Evolutionary conservation across 2,113 vertebrate genomes (phyloP).

Genomic region (Perca fluviatilis): DNA sequence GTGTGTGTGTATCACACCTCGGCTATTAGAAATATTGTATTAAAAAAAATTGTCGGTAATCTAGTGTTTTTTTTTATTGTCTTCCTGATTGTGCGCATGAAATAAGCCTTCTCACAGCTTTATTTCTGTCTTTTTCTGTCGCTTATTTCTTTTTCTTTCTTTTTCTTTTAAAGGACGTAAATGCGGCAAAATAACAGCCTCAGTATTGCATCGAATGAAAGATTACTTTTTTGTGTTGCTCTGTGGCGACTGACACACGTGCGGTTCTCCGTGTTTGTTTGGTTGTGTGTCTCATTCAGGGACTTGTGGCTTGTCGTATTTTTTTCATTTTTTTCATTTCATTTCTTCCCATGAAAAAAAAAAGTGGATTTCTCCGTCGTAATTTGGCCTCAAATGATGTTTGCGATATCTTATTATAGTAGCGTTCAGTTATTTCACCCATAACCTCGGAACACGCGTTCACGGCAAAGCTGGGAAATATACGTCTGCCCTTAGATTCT

Average conservation of each 20-base stretch:
- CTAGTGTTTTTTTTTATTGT: not conserved
- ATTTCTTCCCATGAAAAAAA: not conserved
- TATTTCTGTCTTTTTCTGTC: not conserved
- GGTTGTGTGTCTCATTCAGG: not conserved
- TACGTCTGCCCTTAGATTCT: not conserved
- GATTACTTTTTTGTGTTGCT: not conserved
- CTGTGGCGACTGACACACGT: slow-evolving; percentile 5
- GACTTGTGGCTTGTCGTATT: not conserved
- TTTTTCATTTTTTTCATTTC: too few species aligned
- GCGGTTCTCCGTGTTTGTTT: not conserved
- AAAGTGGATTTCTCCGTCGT: not conserved
- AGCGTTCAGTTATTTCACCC: not conserved
- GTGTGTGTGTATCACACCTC: not conserved
- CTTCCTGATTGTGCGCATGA: not conserved
- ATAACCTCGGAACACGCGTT: not conserved
- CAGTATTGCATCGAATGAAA: not conserved
- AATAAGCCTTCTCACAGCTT: slow-evolving; percentile 18
- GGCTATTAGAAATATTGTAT: not conserved
- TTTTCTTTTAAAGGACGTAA: slow-evolving; percentile 23
- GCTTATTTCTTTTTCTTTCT: not conserved
- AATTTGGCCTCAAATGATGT: not conserved
- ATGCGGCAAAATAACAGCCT: slow-evolving; percentile 15
- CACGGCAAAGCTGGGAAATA: not conserved
- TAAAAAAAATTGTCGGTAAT: not conserved
- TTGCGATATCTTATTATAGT: not conserved